These are phyloP conservation scores for Nephrotoma guestfalica DNA, from an alignment of 2,888 invertebrate species.

Conservation along the genomic window DNA sequence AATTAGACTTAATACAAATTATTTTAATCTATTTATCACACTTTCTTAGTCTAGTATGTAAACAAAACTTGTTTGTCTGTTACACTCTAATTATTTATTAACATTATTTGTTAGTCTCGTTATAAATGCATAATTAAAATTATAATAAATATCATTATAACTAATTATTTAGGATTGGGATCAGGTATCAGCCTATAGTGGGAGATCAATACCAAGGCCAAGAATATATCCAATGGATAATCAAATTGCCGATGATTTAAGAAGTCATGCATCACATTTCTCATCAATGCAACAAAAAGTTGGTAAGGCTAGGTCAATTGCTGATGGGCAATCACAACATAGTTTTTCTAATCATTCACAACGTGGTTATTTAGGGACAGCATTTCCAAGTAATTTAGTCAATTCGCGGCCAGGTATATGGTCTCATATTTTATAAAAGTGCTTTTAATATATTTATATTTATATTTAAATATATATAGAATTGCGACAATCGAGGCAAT, in stretches of 20 bases:
- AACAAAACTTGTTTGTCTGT: neutral
- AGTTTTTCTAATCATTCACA: constrained; percentile 73
- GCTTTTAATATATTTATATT: neutral
- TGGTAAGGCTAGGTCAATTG: constrained; percentile 45
- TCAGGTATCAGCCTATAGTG: constrained; percentile 81
- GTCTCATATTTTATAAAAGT: neutral
- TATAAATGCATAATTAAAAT: neutral
- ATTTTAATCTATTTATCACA: neutral
- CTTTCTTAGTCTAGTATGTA: neutral
- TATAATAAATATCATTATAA: neutral
- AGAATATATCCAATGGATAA: constrained; percentile 64
- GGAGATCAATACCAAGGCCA: constrained; percentile 76
- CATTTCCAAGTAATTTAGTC: constrained; percentile 59
- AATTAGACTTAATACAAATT: neutral
- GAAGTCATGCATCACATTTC: constrained; percentile 50
- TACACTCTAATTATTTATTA: constrained; percentile 9
- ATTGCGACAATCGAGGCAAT: constrained; percentile 73
- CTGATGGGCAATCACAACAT: constrained; percentile 81
- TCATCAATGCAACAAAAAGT: constrained; percentile 46
- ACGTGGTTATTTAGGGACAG: constrained; percentile 50
- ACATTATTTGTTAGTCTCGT: neutral
- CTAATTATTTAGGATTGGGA: constrained; percentile 50
- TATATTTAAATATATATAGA: constrained; percentile 40
- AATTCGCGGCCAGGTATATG: constrained; percentile 50
- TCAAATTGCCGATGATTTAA: constrained; percentile 56